Evolutionary conservation across 2,888 invertebrate genomes (phyloP).

Genomic region (Drosophila mimetica): DNA sequence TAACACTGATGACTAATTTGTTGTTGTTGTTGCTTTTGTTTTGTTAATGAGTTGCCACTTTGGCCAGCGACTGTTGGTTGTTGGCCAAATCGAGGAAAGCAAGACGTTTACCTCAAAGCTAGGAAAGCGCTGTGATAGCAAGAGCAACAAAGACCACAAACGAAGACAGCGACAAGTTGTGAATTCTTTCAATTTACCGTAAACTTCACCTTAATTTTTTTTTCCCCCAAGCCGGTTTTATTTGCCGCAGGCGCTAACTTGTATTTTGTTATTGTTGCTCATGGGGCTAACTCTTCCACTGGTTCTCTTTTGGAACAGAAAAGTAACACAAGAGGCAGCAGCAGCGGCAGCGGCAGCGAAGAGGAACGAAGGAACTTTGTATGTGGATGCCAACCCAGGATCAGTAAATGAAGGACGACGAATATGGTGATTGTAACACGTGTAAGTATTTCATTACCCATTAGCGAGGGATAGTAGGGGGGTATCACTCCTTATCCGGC

Average conservation of each 20-base stretch:
- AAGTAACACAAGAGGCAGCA: constrained; percentile 16
- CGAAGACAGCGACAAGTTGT: constrained; percentile 60
- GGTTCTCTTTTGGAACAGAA: constrained; percentile 50
- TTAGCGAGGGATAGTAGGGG: background rate
- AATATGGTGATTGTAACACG: constrained; percentile 92
- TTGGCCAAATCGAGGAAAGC: constrained; percentile 56
- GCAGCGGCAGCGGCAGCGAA: constrained; percentile 9
- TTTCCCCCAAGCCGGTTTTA: constrained; percentile 66
- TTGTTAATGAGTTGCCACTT: constrained; percentile 21
- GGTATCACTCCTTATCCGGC: constrained; percentile 14
- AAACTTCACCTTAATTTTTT: constrained; percentile 84
- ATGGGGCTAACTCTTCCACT: constrained; percentile 49
- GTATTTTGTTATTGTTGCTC: constrained; percentile 46
- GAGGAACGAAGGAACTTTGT: constrained; percentile 42
- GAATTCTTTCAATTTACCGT: constrained; percentile 83
- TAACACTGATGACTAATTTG: constrained; percentile 53
- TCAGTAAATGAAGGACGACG: constrained; percentile 85
- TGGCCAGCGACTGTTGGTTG: constrained; percentile 5
- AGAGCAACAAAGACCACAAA: constrained; percentile 37
- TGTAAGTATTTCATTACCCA: constrained; percentile 85
- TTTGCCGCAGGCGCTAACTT: constrained; percentile 64
- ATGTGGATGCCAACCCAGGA: constrained; percentile 67
- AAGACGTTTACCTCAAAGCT: constrained; percentile 44
- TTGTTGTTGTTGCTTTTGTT: constrained; percentile 27
- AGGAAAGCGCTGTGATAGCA: constrained; percentile 16